These are phyloP conservation scores for Emesis russula DNA, from an alignment of 2,888 invertebrate genomes.

Conservation along the genomic window DNA sequence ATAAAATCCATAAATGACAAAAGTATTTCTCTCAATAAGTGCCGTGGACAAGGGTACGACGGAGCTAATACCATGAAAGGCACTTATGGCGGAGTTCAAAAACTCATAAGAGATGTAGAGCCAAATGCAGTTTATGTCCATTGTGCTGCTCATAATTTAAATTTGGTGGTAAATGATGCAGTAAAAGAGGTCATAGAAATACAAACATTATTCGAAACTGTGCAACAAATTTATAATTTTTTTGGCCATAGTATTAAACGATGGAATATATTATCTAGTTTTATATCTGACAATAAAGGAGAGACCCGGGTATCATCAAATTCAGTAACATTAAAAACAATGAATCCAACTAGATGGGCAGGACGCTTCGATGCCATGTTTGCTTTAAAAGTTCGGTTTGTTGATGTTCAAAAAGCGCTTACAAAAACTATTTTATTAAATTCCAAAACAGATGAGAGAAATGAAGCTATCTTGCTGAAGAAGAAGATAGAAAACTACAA, in stretches of 20 bases:
- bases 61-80: constrained; percentile 52
- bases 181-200: constrained; percentile 59
- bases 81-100: constrained; percentile 56
- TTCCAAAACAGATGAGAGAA: constrained; percentile 80
- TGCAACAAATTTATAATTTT: constrained; percentile 55
- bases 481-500: constrained; percentile 80
- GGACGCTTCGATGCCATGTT: constrained; percentile 46
- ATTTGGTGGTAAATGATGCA: constrained; percentile 65
- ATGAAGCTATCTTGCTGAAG: constrained; percentile 79
- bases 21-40: constrained; percentile 67
- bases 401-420: constrained; percentile 75
- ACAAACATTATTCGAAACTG: constrained; percentile 48
- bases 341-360: constrained; percentile 52
- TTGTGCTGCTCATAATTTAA: constrained; percentile 64
- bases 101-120: constrained; percentile 55
- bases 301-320: constrained; percentile 33
- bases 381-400: constrained; percentile 64
- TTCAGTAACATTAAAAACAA: constrained; percentile 56
- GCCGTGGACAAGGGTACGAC: constrained; percentile 51
- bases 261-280: constrained; percentile 48
- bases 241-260: constrained; percentile 58
- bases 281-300: constrained; percentile 45
- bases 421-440: constrained; percentile 79
- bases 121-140: constrained; percentile 59
- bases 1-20: constrained; percentile 72